These are phyloP conservation scores for Anarsia innoxiella DNA, from an alignment of 2,888 invertebrate genomes.

Conservation along the genomic window DNA sequence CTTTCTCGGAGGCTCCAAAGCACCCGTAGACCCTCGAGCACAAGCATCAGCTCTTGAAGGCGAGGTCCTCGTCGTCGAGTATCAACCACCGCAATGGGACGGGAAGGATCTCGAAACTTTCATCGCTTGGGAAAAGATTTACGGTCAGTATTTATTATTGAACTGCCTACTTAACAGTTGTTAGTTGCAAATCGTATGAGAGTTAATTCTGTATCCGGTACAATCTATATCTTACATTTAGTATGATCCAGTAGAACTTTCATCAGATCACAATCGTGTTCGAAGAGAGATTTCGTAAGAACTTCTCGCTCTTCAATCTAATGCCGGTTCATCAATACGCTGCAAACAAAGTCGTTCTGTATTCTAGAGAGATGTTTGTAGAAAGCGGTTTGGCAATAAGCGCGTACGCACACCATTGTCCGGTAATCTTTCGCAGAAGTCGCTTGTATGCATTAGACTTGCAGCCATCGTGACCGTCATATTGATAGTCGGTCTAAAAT, in stretches of 20 bases:
- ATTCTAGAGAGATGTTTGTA: conserved; percentile 60
- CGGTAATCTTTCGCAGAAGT: conserved; percentile 70
- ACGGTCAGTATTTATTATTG: conserved; percentile 39
- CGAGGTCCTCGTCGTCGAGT: conserved; percentile 78
- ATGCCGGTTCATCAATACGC: conserved; percentile 32
- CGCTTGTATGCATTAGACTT: conserved; percentile 54
- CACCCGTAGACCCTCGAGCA: conserved; percentile 77
- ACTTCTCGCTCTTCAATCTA: conserved; percentile 4
- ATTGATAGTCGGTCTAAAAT: conserved; percentile 18
- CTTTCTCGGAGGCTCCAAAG: conserved; percentile 77
- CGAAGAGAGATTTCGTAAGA: conserved; percentile 3
- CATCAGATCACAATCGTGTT: neutral
- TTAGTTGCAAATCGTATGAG: neutral
- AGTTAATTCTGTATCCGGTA: conserved; percentile 1
- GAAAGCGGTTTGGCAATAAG: conserved; percentile 72
- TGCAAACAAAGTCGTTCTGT: conserved; percentile 41
- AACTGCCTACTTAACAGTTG: neutral
- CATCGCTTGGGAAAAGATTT: conserved; percentile 67
- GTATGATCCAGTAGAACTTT: neutral
- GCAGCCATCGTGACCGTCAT: conserved; percentile 50
- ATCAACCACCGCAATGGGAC: conserved; percentile 72
- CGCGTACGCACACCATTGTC: conserved; percentile 61
- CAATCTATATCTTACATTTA: neutral
- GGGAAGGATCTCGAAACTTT: conserved; percentile 67
- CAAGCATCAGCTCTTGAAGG: conserved; percentile 75